Evolutionary conservation across 2,888 invertebrate genomes (phyloP).

Genomic region (Neoaliturus tenellus): DNA sequence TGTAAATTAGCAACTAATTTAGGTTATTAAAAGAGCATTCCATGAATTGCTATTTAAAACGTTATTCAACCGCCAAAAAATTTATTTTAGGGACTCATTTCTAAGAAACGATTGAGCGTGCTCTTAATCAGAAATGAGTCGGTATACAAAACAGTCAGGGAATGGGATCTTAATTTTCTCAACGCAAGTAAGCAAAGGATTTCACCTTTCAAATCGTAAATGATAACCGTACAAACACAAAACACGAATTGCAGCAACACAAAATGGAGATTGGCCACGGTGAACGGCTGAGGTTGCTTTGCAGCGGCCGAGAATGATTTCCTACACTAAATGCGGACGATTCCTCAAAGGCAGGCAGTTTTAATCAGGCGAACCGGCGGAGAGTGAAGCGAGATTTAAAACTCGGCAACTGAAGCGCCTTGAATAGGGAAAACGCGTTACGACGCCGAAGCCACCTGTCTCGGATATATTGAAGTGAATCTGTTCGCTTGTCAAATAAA

Average conservation of each 20-base stretch:
- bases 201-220: too few species aligned
- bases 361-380: conserved; percentile 15
- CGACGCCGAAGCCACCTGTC: background rate
- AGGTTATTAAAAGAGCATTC: too few species aligned
- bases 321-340: conserved; percentile 24
- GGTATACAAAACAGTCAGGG: too few species aligned
- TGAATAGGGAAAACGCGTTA: background rate
- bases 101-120: too few species aligned
- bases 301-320: conserved; percentile 7
- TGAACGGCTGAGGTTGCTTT: background rate
- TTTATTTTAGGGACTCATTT: too few species aligned
- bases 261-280: background rate
- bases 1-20: too few species aligned
- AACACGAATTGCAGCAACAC: background rate
- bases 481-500: conserved; percentile 3
- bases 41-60: too few species aligned
- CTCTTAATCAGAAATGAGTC: too few species aligned
- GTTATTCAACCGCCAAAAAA: too few species aligned
- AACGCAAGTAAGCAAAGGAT: too few species aligned
- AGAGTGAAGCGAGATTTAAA: conserved; percentile 8
- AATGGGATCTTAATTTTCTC: too few species aligned
- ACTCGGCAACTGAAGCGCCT: background rate
- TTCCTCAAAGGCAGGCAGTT: conserved; percentile 7
- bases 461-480: background rate
- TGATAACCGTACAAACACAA: background rate